These are phyloP conservation scores for Peromyscus californicus DNA, from an alignment of 2,113 vertebrate genomes.

Conservation along the genomic window DNA sequence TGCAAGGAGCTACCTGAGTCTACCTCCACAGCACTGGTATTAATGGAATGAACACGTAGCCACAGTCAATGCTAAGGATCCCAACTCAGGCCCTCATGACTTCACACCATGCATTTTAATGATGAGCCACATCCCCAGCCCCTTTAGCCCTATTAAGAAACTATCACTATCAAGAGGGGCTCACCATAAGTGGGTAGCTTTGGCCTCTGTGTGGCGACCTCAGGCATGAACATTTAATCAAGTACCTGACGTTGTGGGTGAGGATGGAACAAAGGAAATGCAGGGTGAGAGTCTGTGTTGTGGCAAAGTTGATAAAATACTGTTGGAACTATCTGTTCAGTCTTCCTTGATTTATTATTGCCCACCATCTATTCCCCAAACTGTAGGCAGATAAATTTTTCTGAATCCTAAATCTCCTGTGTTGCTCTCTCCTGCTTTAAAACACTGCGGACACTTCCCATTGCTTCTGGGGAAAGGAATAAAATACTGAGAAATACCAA, in stretches of 20 bases:
- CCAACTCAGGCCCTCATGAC: background rate
- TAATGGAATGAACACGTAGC: background rate
- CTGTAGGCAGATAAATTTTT: constrained; percentile 12
- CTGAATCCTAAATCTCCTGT: background rate
- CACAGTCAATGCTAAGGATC: background rate
- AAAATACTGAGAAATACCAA: background rate
- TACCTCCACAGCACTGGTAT: background rate
- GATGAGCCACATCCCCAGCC: background rate
- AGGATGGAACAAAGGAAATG: background rate
- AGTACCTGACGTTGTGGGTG: background rate
- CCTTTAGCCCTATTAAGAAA: background rate
- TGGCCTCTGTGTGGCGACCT: background rate
- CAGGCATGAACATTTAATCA: background rate
- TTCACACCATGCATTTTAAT: background rate
- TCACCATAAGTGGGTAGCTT: background rate
- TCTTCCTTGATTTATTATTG: constrained; percentile 1
- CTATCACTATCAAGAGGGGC: fast-evolving
- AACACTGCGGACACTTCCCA: background rate
- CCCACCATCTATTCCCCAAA: background rate
- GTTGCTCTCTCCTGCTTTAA: background rate
- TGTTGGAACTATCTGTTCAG: background rate
- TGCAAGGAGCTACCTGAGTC: background rate
- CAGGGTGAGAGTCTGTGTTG: background rate
- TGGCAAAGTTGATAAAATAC: background rate
- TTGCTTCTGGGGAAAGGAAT: background rate